Evolutionary conservation across 2,888 invertebrate genomes (phyloP).

Genomic region (Harpalus rubripes): DNA sequence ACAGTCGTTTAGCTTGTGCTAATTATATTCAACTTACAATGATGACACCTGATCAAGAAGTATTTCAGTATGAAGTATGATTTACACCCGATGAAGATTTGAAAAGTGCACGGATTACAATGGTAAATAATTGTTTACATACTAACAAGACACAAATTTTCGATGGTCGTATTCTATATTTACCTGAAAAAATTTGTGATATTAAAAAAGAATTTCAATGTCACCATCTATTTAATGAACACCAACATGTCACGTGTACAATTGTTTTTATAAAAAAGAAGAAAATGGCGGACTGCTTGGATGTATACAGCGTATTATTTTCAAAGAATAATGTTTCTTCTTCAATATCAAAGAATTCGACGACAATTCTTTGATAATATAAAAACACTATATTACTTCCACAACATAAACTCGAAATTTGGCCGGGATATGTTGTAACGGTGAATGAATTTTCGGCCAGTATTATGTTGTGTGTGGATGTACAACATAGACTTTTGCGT

Average conservation of each 20-base stretch:
- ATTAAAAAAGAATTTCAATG: constrained; percentile 80
- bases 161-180: constrained; percentile 89
- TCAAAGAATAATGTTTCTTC: constrained; percentile 87
- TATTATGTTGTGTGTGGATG: constrained; percentile 91
- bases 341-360: constrained; percentile 87
- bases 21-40: constrained; percentile 88
- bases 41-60: constrained; percentile 83
- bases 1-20: constrained; percentile 79
- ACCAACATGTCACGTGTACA: constrained; percentile 78
- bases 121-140: constrained; percentile 81
- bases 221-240: constrained; percentile 80
- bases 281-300: constrained; percentile 83
- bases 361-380: constrained; percentile 89
- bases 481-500: constrained; percentile 90
- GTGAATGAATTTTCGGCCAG: constrained; percentile 94
- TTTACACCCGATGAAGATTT: constrained; percentile 89
- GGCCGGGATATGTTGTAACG: constrained; percentile 95
- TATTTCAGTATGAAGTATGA: constrained; percentile 90
- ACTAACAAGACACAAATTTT: constrained; percentile 86
- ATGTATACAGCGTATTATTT: constrained; percentile 91
- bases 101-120: constrained; percentile 81
- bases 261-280: constrained; percentile 82
- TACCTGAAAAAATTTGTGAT: constrained; percentile 84
- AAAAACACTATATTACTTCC: constrained; percentile 84
- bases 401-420: constrained; percentile 89